A percentile compares a stretch with the other conserved stretches of the same genome.
Evolutionary conservation across 1,140 invertebrate species (phyloP).

Genomic region (Chrysopa pallens): DNA sequence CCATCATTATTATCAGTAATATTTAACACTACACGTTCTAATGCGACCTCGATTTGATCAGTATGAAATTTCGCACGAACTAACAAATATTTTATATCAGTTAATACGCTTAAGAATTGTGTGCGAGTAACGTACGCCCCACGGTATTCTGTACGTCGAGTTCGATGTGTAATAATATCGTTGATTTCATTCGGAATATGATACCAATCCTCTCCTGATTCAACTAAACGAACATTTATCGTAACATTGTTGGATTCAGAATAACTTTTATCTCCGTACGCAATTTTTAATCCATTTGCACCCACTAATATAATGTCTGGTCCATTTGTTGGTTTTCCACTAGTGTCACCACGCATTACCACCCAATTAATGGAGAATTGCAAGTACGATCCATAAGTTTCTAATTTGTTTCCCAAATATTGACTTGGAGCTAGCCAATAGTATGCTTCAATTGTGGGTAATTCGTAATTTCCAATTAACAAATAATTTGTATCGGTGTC

Average conservation of each 20-base stretch:
- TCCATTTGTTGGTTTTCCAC: conserved; percentile 61
- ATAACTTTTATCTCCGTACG: conserved; percentile 41
- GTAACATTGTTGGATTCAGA: conserved; percentile 19
- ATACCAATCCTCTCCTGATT: conserved; percentile 46
- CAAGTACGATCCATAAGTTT: conserved; percentile 71
- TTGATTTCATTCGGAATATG: conserved; percentile 38
- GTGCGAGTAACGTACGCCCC: conserved; percentile 43
- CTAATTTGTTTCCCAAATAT: conserved; percentile 53
- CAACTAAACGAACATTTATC: conserved; percentile 43
- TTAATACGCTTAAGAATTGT: conserved; percentile 72
- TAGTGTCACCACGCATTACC: conserved; percentile 67
- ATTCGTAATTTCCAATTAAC: conserved; percentile 41
- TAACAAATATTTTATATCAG: conserved; percentile 60
- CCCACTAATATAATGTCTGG: conserved; percentile 76
- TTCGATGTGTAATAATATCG: conserved; percentile 32
- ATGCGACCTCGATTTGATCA: conserved; percentile 73
- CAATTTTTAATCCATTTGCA: conserved; percentile 50
- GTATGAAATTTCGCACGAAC: conserved; percentile 84
- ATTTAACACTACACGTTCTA: conserved; percentile 17
- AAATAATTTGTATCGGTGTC: conserved; percentile 34
- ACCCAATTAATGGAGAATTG: conserved; percentile 66
- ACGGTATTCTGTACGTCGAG: conserved; percentile 35
- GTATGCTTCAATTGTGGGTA: conserved; percentile 51
- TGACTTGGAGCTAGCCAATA: conserved; percentile 77
- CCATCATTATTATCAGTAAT: conserved; percentile 13